Evolutionary conservation across 2,113 vertebrate genomes (phyloP).

Genomic region (Actinemys pallida): DNA sequence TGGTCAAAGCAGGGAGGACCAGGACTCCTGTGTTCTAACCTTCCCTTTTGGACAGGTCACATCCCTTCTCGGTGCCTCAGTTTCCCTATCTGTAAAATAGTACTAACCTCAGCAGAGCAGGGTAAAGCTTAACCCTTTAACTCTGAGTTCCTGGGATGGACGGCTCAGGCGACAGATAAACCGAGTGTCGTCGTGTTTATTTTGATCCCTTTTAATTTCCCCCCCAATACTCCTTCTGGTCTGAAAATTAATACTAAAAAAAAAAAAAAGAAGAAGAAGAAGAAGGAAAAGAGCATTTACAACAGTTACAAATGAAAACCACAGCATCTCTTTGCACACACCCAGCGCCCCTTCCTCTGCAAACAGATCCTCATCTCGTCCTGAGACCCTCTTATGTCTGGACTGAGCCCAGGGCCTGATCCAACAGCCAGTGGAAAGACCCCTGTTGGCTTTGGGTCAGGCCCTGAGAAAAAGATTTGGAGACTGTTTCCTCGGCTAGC

Average conservation of each 20-base stretch:
- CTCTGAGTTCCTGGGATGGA: neutral
- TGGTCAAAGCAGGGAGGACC: neutral
- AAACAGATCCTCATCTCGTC: neutral
- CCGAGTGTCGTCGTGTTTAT: neutral
- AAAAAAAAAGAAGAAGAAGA: no score
- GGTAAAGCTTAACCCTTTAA: neutral
- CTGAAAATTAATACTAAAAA: neutral
- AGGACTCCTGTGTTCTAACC: neutral
- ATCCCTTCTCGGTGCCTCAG: neutral
- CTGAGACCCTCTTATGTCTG: neutral
- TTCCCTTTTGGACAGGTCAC: neutral
- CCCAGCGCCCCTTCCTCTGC: neutral
- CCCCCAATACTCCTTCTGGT: neutral
- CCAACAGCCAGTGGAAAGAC: neutral
- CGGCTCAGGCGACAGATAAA: neutral
- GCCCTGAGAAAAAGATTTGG: neutral
- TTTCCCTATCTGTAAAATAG: neutral
- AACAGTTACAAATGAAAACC: neutral
- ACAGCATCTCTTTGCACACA: neutral
- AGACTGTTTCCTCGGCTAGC: no score
- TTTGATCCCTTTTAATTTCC: neutral
- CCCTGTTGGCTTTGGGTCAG: neutral
- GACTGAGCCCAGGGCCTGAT: neutral
- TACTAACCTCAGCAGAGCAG: neutral
- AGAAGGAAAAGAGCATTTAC: no score